These are phyloP conservation scores for Heteromormyrus szaboi DNA, from an alignment of 2,797 vertebrate genomes.

Conservation along the genomic window DNA sequence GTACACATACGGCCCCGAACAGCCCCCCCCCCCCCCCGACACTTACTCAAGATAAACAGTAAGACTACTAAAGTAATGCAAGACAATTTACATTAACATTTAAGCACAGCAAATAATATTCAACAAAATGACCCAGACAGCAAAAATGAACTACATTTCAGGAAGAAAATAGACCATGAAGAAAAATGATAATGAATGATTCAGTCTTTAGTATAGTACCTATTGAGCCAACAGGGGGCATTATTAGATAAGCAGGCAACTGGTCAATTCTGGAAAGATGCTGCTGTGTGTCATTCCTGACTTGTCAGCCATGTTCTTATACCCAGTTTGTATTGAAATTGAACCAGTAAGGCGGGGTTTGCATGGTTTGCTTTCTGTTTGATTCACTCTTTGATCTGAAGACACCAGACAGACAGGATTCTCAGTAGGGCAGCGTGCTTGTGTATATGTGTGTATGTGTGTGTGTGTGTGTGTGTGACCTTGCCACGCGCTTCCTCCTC, in stretches of 20 bases:
- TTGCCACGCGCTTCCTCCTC: slow-evolving; percentile 93
- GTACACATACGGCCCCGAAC: background rate
- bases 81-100: background rate
- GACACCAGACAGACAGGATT: background rate
- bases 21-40: no score
- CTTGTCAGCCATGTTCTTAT: background rate
- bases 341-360: background rate
- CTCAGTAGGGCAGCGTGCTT: background rate
- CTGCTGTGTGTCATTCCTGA: background rate
- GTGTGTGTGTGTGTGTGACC: slow-evolving; percentile 47
- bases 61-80: background rate
- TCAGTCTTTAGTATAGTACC: no score
- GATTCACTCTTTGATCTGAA: background rate
- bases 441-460: no score
- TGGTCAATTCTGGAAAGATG: background rate
- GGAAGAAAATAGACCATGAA: no score
- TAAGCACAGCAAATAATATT: background rate
- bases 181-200: no score
- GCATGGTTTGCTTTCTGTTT: background rate
- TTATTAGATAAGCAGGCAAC: no score
- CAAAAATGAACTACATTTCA: no score
- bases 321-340: background rate
- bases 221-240: no score
- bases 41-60: background rate
- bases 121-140: background rate